Percentiles rank a stretch among this genome's conserved stretches.
Evolutionary conservation across 2,797 vertebrate species (phyloP).

Genomic region (Coreius guichenoti): DNA sequence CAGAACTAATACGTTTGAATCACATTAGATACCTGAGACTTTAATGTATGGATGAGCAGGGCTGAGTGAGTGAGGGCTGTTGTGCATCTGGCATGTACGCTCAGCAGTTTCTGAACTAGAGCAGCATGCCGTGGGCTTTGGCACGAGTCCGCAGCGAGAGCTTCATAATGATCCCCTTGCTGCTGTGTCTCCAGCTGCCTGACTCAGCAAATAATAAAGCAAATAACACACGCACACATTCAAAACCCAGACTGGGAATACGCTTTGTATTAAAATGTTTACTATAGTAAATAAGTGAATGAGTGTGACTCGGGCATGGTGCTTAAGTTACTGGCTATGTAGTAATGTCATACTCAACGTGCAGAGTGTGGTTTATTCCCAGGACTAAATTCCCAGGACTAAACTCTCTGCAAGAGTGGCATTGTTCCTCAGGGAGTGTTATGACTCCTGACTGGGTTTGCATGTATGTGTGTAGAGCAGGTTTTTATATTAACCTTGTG

Average conservation of each 20-base stretch:
- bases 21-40: slow-evolving; percentile 20
- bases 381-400: slow-evolving; percentile 37
- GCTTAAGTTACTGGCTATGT: background rate
- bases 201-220: slow-evolving; percentile 50
- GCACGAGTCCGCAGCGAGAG: slow-evolving; percentile 38
- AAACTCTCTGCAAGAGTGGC: slow-evolving; percentile 46
- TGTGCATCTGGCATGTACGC: slow-evolving; percentile 28
- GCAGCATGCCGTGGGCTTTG: slow-evolving; percentile 33
- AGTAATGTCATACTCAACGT: slow-evolving; percentile 39
- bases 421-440: slow-evolving; percentile 51
- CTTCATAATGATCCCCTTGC: slow-evolving; percentile 49
- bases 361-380: slow-evolving; percentile 26
- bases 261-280: slow-evolving; percentile 7
- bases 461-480: slow-evolving; percentile 21
- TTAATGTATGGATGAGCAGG: slow-evolving; percentile 26
- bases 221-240: slow-evolving; percentile 35
- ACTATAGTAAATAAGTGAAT: slow-evolving; percentile 3
- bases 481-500: background rate
- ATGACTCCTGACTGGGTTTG: slow-evolving; percentile 39
- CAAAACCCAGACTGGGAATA: slow-evolving; percentile 24
- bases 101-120: slow-evolving; percentile 45
- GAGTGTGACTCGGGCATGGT: background rate
- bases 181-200: slow-evolving; percentile 41
- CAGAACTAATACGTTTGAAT: background rate
- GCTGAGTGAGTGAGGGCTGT: background rate